These are phyloP conservation scores for Numida meleagris DNA, from an alignment of 2,113 vertebrate genomes.

Conservation along the genomic window DNA sequence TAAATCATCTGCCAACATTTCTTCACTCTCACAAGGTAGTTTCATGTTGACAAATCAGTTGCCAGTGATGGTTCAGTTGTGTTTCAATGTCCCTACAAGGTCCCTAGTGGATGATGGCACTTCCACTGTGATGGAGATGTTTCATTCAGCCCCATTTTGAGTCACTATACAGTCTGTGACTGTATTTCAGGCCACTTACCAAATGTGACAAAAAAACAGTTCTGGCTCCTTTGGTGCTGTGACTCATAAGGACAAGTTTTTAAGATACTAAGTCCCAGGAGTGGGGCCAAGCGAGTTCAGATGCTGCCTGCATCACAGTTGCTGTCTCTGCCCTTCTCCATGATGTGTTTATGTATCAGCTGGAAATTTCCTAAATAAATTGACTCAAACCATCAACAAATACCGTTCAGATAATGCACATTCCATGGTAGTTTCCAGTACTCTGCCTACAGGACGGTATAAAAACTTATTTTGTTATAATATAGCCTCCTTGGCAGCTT, in stretches of 20 bases:
- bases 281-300: slow-evolving; percentile 2
- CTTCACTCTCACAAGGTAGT: not conserved
- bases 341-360: not conserved
- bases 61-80: not conserved
- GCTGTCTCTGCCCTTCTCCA: not conserved
- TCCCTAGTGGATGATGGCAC: not conserved
- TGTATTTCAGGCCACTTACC: not conserved
- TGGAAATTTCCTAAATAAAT: slow-evolving; percentile 4
- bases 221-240: slow-evolving; percentile 8
- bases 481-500: slow-evolving; percentile 53
- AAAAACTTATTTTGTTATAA: slow-evolving; percentile 60
- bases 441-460: slow-evolving; percentile 51
- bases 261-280: slow-evolving; percentile 48
- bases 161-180: fast-evolving
- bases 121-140: not conserved
- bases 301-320: not conserved
- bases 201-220: slow-evolving; percentile 29
- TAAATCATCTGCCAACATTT: not conserved
- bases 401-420: not conserved
- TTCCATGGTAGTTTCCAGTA: slow-evolving; percentile 17
- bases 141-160: not conserved
- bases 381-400: slow-evolving; percentile 11
- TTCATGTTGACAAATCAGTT: not conserved
- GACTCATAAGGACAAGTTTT: slow-evolving; percentile 49
- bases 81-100: not conserved